Evolutionary conservation across 1,140 invertebrate genomes (phyloP).

Genomic region (Cecropterus lyciades): DNA sequence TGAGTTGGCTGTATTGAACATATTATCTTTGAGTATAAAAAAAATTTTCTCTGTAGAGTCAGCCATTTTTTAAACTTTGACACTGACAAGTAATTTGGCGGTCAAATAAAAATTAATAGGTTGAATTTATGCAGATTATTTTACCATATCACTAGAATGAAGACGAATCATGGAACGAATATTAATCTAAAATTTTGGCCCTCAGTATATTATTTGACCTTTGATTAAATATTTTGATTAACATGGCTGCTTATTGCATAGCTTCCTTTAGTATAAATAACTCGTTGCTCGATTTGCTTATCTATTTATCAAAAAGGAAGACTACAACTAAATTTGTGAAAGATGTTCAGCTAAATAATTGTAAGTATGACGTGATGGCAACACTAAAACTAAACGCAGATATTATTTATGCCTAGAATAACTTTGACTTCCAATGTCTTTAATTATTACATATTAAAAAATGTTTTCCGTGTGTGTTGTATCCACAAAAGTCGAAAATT

Average conservation of each 20-base stretch:
- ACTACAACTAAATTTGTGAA: too few relatives aligned
- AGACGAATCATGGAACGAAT: constrained; percentile 8
- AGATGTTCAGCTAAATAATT: too few relatives aligned
- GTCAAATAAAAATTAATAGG: background rate
- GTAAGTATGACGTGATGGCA: too few relatives aligned
- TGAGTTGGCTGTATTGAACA: constrained; percentile 12
- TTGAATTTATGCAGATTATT: too few relatives aligned
- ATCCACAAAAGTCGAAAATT: too few relatives aligned
- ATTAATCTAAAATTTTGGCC: constrained; percentile 12
- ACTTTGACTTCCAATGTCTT: too few relatives aligned
- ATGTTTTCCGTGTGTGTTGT: too few relatives aligned
- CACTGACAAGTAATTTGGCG: background rate
- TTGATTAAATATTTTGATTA: constrained; percentile 13
- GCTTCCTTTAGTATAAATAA: background rate
- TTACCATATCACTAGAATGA: constrained; percentile 21
- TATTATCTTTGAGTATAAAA: constrained; percentile 4
- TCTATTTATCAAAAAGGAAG: too few relatives aligned
- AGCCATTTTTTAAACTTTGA: background rate
- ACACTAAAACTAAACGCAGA: too few relatives aligned
- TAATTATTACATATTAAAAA: too few relatives aligned
- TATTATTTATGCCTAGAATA: too few relatives aligned
- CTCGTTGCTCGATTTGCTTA: background rate
- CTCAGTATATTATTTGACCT: constrained; percentile 15
- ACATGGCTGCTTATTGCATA: background rate
- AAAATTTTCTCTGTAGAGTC: background rate